Evolutionary conservation across 2,113 vertebrate genomes (phyloP).

Genomic region (Colaptes auratus): DNA sequence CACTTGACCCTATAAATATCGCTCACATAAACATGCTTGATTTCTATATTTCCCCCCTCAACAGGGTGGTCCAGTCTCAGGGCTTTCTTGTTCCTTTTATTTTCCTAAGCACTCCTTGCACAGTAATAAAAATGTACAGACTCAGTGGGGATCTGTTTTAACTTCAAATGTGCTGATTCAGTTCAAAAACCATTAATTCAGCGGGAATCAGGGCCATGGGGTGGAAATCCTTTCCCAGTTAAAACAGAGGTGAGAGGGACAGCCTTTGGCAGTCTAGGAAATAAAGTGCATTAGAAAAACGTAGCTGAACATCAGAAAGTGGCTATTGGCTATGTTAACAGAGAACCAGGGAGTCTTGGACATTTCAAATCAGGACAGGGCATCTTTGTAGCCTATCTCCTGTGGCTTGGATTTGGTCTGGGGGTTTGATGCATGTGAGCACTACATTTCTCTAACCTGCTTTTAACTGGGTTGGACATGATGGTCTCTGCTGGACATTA

Average conservation of each 20-base stretch:
- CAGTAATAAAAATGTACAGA: conserved; percentile 71
- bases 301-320: neutral
- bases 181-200: conserved; percentile 66
- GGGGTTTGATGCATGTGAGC: neutral
- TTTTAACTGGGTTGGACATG: neutral
- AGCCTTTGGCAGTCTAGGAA: conserved; percentile 38
- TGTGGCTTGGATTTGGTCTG: neutral
- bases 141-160: conserved; percentile 65
- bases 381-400: neutral
- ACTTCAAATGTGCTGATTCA: conserved; percentile 69
- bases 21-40: conserved; percentile 27
- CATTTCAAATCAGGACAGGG: neutral
- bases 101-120: conserved; percentile 65
- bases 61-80: conserved; percentile 58
- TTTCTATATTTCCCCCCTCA: conserved; percentile 38
- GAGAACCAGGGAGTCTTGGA: neutral
- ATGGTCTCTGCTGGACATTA: neutral
- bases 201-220: conserved; percentile 42
- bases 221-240: conserved; percentile 68
- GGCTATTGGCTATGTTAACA: neutral
- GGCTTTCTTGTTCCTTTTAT: conserved; percentile 62
- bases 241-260: conserved; percentile 61
- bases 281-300: neutral
- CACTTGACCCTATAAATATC: conserved; percentile 47
- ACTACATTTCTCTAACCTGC: neutral